Evolutionary conservation across 1,140 invertebrate species (phyloP).

Genomic region (Sinonovacula constricta): DNA sequence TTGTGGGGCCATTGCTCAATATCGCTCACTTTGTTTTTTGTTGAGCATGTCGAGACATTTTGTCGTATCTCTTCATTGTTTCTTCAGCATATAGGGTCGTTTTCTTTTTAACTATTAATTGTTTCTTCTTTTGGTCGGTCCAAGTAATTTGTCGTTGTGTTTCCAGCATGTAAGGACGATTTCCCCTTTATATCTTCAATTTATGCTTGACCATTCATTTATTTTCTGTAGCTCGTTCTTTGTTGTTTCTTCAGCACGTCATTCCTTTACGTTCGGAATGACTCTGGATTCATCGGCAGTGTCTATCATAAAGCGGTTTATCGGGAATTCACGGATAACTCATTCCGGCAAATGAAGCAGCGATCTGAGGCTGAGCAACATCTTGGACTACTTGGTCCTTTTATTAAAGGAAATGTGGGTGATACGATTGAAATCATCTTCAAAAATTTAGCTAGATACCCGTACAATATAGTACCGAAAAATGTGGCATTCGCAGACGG

Average conservation of each 20-base stretch:
- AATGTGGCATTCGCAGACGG: slow-evolving; percentile 47
- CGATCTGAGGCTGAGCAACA: slow-evolving; percentile 51
- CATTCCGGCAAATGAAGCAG: slow-evolving; percentile 55
- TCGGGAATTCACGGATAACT: slow-evolving; percentile 62
- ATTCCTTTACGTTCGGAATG: slow-evolving; percentile 31
- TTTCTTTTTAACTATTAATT: no score
- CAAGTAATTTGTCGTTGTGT: no score
- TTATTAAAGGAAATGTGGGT: slow-evolving; percentile 67
- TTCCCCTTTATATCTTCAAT: no score
- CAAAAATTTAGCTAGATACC: slow-evolving; percentile 48
- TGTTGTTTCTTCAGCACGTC: slow-evolving; percentile 6
- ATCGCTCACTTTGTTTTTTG: no score
- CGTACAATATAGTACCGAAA: slow-evolving; percentile 59
- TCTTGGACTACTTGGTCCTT: slow-evolving; percentile 65
- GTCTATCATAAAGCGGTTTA: slow-evolving; percentile 67
- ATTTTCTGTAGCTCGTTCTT: no score
- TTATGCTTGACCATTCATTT: no score
- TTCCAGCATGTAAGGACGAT: no score
- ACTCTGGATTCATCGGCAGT: slow-evolving; percentile 53
- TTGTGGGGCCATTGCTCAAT: no score
- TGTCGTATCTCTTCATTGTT: no score
- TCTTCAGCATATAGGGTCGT: no score
- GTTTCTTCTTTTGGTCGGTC: no score
- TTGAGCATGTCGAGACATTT: no score
- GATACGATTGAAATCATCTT: slow-evolving; percentile 58